Evolutionary conservation across 2,113 vertebrate species (phyloP).

Genomic region (Blennius ocellaris): DNA sequence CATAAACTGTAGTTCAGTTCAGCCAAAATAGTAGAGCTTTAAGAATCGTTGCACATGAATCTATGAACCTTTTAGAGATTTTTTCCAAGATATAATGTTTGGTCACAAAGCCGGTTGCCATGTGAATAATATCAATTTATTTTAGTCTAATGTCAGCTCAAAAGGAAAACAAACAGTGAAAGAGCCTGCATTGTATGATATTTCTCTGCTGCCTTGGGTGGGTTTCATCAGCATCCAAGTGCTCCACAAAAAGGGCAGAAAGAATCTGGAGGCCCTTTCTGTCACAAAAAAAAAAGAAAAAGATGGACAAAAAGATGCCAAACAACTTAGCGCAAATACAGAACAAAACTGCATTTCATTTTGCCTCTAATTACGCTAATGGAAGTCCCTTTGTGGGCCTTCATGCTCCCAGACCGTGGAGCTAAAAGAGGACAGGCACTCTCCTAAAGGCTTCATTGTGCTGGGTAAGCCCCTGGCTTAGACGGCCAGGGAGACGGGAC

Average conservation of each 20-base stretch:
- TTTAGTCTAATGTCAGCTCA: conserved; percentile 44
- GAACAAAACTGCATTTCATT: conserved; percentile 80
- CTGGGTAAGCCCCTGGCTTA: conserved; percentile 73
- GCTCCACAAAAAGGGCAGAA: conserved; percentile 45
- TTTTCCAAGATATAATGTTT: conserved; percentile 38
- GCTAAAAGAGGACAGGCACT: conserved; percentile 68
- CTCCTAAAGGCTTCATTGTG: conserved; percentile 80
- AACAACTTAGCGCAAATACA: conserved; percentile 63
- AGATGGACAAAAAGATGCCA: conserved; percentile 26
- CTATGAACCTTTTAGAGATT: conserved; percentile 2
- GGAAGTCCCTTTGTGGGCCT: conserved; percentile 74
- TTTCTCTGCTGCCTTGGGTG: conserved; percentile 29
- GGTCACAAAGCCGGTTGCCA: conserved; percentile 49
- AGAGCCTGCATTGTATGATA: conserved; percentile 39
- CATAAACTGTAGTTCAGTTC: too few relatives aligned
- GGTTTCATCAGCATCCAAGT: conserved; percentile 61
- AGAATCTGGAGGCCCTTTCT: conserved; percentile 45
- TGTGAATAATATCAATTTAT: conserved; percentile 58
- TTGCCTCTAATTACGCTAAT: conserved; percentile 83
- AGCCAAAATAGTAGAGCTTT: too few relatives aligned
- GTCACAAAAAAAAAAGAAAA: conserved; percentile 35
- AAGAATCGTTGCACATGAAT: too few relatives aligned
- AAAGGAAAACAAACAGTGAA: conserved; percentile 63
- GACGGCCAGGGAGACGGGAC: conserved; percentile 60
- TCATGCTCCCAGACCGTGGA: conserved; percentile 60